Evolutionary conservation across 2,797 vertebrate species (phyloP).

Genomic region (Crax fasciolata): DNA sequence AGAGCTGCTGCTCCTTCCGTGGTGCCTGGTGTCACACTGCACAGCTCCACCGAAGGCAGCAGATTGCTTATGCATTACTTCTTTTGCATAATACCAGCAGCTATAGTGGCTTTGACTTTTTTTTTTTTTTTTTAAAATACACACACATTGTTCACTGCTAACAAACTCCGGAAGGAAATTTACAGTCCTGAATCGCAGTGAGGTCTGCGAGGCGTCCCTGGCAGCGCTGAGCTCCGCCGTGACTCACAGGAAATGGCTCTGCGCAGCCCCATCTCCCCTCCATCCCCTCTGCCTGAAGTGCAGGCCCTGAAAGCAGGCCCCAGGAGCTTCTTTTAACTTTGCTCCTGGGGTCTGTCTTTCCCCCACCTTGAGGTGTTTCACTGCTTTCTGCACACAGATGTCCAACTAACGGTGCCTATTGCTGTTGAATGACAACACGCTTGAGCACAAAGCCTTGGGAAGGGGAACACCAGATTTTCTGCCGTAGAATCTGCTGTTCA

Average conservation of each 20-base stretch:
- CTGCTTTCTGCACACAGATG: slow-evolving; percentile 1
- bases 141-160: slow-evolving; percentile 48
- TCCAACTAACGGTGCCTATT: too few species aligned
- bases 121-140: not conserved
- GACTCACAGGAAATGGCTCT: slow-evolving; percentile 56
- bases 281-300: not conserved
- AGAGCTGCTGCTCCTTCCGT: not conserved
- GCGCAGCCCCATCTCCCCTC: slow-evolving; percentile 67
- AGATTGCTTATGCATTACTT: slow-evolving; percentile 12
- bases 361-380: not conserved
- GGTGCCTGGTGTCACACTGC: not conserved
- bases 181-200: slow-evolving; percentile 55
- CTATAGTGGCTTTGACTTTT: not conserved
- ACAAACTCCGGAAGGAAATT: slow-evolving; percentile 79
- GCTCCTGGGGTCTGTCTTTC: not conserved
- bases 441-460: not conserved
- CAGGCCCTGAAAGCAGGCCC: not conserved
- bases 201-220: not conserved
- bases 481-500: not conserved
- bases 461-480: not conserved
- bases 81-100: slow-evolving; percentile 34
- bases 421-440: accelerated
- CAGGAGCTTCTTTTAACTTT: not conserved
- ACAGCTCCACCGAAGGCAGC: not conserved
- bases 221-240: slow-evolving; percentile 20